A percentile compares a stretch with the other conserved stretches of the same genome.
Conservation (phyloP, 2,888 invertebrate genomes). For the Proisotoma minuta region DNA sequence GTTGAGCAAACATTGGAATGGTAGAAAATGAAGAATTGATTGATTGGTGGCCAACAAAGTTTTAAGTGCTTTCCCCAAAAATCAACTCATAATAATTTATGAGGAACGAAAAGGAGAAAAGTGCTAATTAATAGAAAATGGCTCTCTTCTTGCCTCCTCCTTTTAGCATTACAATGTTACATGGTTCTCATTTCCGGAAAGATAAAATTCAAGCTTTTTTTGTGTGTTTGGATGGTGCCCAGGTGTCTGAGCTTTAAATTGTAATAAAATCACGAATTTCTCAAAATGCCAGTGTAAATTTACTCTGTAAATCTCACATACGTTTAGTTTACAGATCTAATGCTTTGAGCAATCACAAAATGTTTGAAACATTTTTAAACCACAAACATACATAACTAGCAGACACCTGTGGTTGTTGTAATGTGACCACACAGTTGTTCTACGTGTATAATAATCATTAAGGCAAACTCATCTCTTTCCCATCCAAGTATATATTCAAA, state of each 20-base stretch:
- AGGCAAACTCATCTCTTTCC: no score
- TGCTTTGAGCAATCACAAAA: not conserved
- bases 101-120: not conserved
- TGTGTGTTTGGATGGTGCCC: slow-evolving; percentile 8
- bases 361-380: not conserved
- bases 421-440: no score
- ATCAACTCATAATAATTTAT: not conserved
- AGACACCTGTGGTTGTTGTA: slow-evolving; percentile 12
- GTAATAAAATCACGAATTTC: slow-evolving; percentile 8
- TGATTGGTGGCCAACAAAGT: no score
- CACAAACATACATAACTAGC: not conserved
- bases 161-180: not conserved
- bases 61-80: no score
- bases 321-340: not conserved
- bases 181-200: not conserved
- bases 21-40: not conserved
- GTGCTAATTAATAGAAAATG: slow-evolving; percentile 33
- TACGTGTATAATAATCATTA: no score
- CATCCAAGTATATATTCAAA: no score
- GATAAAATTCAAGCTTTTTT: not conserved
- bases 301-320: slow-evolving; percentile 7
- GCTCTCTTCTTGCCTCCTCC: no score
- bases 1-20: not conserved
- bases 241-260: slow-evolving; percentile 6
- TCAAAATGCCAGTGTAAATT: slow-evolving; percentile 8